Base-by-base conservation (phyloP, 2,113 vertebrate species). In the Gallinago jamesoni region DNA sequence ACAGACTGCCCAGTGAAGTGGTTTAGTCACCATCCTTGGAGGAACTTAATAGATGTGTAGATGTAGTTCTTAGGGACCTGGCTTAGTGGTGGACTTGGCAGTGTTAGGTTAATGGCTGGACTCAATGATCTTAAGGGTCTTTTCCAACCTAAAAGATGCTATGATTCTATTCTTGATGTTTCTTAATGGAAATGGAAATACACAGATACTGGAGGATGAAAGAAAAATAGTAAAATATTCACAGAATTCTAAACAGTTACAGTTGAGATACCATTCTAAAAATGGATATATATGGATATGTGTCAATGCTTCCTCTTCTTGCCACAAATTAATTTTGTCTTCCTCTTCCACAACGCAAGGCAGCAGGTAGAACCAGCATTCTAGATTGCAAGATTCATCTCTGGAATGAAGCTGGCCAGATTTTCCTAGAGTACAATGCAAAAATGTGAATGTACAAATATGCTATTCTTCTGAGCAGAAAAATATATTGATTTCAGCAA, bases 121-220 rank as follows among this genome's bases (percentile, higher is more conserved):
- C 35, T 64, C 0, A 0, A 30, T 77, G 45, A 64, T 5, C n/a
- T 45, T 67, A 35, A 30, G 3, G 45, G 18, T 50, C 1, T 0
- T 73, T 93, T 77, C 22, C 35, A 73, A 18, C 12, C 12, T n/a
- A 57, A 35, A 31, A 9, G 10, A 56, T 68, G 57, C 24, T 37
- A 1, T 86, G 11, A 80, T 64, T 74, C 6, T 59, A 2, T 57
- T 85, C 8, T 62, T 73, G 6, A 48, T 76, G 22, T 39, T 91
- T 94, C 37, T 57, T 56, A 48, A 50, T 50, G 53, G 62, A 93
- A 87, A 68, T 64, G 12, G 28, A 85, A 93, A 7, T 10, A 12
- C 25, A 72, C 2, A 73, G 37, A 30, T 55, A 64, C 10, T 82
- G 53, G 21, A 78, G 25, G 21, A 68, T 41, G n/a, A 79, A 68